A percentile compares a stretch with the other conserved stretches of the same genome.
These are phyloP conservation scores for Propithecus deckenii DNA, from an alignment of 2,797 vertebrate genomes.

Conservation along the genomic window DNA sequence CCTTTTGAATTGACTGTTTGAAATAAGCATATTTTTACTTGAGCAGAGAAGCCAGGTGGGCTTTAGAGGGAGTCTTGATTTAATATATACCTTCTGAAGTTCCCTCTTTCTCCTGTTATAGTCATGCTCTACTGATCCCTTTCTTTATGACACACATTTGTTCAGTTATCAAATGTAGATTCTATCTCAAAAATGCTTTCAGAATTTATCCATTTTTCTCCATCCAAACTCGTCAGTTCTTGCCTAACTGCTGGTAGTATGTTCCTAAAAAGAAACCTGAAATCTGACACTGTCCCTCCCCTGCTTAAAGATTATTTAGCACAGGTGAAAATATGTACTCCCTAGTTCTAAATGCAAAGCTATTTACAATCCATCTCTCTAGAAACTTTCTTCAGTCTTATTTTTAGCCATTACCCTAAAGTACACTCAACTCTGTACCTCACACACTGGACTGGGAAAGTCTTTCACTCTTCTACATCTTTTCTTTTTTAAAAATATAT, in stretches of 20 bases:
- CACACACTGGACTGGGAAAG: not conserved
- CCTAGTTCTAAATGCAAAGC: not conserved
- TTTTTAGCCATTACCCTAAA: not conserved
- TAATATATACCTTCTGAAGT: not conserved
- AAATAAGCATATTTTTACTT: constrained; percentile 9
- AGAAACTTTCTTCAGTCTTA: not conserved
- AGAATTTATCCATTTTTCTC: not conserved
- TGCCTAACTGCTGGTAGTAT: not conserved
- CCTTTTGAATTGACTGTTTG: not conserved
- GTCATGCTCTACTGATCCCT: not conserved
- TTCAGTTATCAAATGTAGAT: constrained; percentile 55
- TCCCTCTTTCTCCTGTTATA: not conserved
- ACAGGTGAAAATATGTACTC: not conserved
- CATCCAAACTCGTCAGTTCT: constrained; percentile 20
- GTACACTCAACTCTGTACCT: not conserved
- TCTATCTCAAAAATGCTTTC: constrained; percentile 16
- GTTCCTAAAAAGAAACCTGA: not conserved
- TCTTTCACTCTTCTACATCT: not conserved
- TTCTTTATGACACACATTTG: not conserved
- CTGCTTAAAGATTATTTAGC: not conserved
- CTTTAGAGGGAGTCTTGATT: constrained; percentile 32
- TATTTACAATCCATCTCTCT: not conserved
- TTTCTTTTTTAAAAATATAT: not conserved
- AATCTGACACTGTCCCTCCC: not conserved
- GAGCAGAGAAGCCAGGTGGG: not conserved